phyloP scores from a whole-genome alignment of 2,888 invertebrate species.

The Cheilosia pagana region DNA sequence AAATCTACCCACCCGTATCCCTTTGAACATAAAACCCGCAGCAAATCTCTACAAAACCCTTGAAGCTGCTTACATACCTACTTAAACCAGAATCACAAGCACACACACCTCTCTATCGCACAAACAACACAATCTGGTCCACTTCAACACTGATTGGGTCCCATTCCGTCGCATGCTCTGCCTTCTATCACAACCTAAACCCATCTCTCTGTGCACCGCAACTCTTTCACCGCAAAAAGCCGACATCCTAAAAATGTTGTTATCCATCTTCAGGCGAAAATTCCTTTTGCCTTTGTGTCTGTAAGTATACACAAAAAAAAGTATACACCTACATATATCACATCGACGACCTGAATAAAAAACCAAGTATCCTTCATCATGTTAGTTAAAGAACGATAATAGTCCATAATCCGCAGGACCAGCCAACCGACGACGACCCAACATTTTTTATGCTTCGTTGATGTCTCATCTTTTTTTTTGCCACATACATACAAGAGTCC shows the following conservation, averaged over 20 bases:
- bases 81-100: background rate
- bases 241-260: conserved; percentile 34
- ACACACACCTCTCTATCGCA: conserved; percentile 11
- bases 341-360: conserved; percentile 14
- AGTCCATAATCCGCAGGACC: conserved; percentile 23
- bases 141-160: conserved; percentile 56
- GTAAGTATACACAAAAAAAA: conserved; percentile 16
- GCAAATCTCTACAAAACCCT: conserved; percentile 8
- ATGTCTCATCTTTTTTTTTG: conserved; percentile 23
- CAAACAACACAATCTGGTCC: conserved; percentile 49
- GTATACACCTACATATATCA: too few species aligned
- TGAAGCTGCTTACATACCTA: conserved; percentile 25
- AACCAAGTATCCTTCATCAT: conserved; percentile 11
- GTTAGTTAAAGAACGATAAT: conserved; percentile 48
- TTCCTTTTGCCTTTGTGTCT: conserved; percentile 46
- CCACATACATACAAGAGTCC: background rate
- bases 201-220: conserved; percentile 9
- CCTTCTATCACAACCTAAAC: conserved; percentile 19
- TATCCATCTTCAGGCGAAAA: conserved; percentile 36
- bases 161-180: conserved; percentile 24
- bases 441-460: conserved; percentile 34
- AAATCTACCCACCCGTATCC: background rate
- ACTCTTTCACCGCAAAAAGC: conserved; percentile 1
- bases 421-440: conserved; percentile 18
- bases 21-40: background rate